Base-by-base conservation (phyloP, 2,888 invertebrate genomes). In the Pachliopta kotzebuea region DNA sequence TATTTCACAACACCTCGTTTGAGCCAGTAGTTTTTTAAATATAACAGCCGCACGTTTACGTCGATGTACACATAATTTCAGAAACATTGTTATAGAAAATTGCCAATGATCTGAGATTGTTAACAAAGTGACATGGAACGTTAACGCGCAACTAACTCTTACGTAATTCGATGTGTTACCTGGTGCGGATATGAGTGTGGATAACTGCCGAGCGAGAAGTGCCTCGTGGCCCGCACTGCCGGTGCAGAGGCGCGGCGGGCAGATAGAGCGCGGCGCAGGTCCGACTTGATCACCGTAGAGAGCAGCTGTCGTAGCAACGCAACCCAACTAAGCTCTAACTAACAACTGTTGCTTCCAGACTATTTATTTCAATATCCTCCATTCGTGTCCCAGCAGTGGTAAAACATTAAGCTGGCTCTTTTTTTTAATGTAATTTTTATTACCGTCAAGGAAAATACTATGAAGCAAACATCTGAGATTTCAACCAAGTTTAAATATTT, bases 271-370 rank as follows among this genome's bases (percentile, higher is more conserved):
- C 86, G 88, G 73, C 88, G 86, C 86, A 96, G 92, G 88, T 96
- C 95, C 78, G 95, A 95, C 94, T 95, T 96, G 93, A 96, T 92
- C 74, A 94, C 94, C 80, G 94, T 93, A 84, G 94, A 94, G 92
- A 96, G 93, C 85, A 96, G 93, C 96, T 96, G 93, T 77, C 76
- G 75, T 73, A 74, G 54, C 76, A 77, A 71, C 52, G 55, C 45
- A 49, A 45, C 31, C 60, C 37, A 65, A 29, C 31, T 64, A 60
- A 64, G 65, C 68, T 69, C 70, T 67, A 62, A 63, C 70, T 67
- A 62, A 63, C 66, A 63, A 60, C 59, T 58, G 56, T 29, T 60
- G 58, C 66, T 65, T 60, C 56, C 55, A 55, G 21, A 45, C 18
- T 45, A 9, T 45, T n/a, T 45, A 45, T 18, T 45, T 18, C 45